Conservation (phyloP, 2,888 invertebrate species). For the Ophonus ardosiacus region DNA sequence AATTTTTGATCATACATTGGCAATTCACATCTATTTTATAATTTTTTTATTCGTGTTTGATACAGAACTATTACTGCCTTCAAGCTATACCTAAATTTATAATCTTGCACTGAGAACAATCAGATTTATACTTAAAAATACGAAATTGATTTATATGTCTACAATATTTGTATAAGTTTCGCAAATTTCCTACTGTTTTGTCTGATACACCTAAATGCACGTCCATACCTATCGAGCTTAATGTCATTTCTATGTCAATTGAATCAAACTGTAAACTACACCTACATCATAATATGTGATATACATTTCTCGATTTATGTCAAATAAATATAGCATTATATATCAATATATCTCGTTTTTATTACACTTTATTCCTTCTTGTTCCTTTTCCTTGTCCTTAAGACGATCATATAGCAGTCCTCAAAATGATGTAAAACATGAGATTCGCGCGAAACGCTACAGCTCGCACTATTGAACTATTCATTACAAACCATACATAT, state of each 20-base stretch:
- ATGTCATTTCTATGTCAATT: conserved; percentile 75
- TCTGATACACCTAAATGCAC: conserved; percentile 54
- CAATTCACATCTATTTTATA: too few species aligned
- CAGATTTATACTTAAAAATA: conserved; percentile 33
- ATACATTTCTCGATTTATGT: conserved; percentile 62
- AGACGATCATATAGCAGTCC: too few species aligned
- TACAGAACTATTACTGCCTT: conserved; percentile 14
- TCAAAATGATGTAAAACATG: too few species aligned
- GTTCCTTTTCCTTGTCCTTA: too few species aligned
- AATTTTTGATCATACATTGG: not conserved
- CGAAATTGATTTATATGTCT: conserved; percentile 29
- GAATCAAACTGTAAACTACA: conserved; percentile 69
- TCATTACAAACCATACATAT: too few species aligned
- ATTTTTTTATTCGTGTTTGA: not conserved
- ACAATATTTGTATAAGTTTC: conserved; percentile 33
- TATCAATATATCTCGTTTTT: conserved; percentile 25
- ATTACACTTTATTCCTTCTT: not conserved
- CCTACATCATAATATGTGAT: conserved; percentile 62
- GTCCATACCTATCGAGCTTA: conserved; percentile 73
- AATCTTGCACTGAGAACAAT: conserved; percentile 51
- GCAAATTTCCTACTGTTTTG: conserved; percentile 46
- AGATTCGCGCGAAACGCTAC: too few species aligned
- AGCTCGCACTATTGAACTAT: too few species aligned
- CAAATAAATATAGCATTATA: conserved; percentile 63
- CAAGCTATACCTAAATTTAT: conserved; percentile 41